Conservation (phyloP, 2,113 vertebrate species). For the Numenius arquata region DNA sequence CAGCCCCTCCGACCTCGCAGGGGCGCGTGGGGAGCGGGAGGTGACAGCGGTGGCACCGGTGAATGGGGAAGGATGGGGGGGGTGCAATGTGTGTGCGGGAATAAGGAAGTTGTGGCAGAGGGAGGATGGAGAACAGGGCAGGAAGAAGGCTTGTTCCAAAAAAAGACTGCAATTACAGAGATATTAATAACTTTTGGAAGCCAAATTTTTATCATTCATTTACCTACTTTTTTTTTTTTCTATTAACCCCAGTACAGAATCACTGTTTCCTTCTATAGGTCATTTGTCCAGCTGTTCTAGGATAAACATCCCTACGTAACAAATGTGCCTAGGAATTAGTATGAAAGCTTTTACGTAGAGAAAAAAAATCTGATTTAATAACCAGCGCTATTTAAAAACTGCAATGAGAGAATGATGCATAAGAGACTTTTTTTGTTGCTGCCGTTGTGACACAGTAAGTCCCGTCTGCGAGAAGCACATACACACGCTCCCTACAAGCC, state of each 20-base stretch:
- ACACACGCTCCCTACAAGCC: background rate
- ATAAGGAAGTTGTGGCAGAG: background rate
- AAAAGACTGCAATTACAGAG: conserved; percentile 14
- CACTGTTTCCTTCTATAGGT: background rate
- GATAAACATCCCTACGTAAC: background rate
- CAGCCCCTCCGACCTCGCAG: background rate
- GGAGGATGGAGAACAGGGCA: background rate
- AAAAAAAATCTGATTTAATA: background rate
- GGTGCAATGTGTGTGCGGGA: background rate
- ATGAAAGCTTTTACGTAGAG: background rate
- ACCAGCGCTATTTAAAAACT: background rate
- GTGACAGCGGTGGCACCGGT: background rate
- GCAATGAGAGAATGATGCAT: background rate
- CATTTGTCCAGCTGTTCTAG: background rate
- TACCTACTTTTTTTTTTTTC: conserved; percentile 30
- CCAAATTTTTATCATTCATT: background rate
- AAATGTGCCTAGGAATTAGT: background rate
- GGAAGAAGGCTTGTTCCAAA: background rate
- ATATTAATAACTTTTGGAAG: conserved; percentile 9
- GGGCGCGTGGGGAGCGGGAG: background rate
- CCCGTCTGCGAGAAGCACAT: background rate
- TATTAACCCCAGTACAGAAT: background rate
- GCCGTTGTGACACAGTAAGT: background rate
- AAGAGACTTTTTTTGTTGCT: background rate
- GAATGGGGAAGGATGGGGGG: background rate